Conservation (phyloP, 2,888 invertebrate genomes). For the Ennomos fuscantarius region DNA sequence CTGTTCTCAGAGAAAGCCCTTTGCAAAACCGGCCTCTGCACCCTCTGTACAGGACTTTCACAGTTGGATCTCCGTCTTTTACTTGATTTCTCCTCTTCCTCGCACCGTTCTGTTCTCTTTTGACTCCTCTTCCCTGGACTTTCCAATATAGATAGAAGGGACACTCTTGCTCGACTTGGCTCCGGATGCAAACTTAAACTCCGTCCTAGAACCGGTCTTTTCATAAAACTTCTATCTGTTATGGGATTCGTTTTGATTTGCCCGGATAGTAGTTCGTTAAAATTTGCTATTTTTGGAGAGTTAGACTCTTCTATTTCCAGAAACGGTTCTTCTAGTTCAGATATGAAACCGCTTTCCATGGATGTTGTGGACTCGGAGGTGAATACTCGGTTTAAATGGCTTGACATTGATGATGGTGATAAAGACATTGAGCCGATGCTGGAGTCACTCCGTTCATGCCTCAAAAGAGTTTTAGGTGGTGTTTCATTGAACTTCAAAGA, state of each 20-base stretch:
- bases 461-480: constrained; percentile 54
- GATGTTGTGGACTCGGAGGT: constrained; percentile 72
- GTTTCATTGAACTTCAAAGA: constrained; percentile 71
- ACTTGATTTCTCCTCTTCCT: constrained; percentile 60
- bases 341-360: constrained; percentile 79
- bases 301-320: constrained; percentile 72
- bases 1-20: constrained; percentile 92
- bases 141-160: constrained; percentile 63
- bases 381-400: constrained; percentile 53
- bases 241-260: constrained; percentile 64
- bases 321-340: constrained; percentile 75
- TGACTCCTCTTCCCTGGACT: constrained; percentile 59
- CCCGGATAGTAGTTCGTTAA: constrained; percentile 68
- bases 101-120: constrained; percentile 88
- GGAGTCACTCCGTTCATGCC: constrained; percentile 66
- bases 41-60: constrained; percentile 38
- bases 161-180: constrained; percentile 52
- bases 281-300: constrained; percentile 73
- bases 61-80: constrained; percentile 63
- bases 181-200: constrained; percentile 71
- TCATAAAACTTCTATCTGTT: constrained; percentile 48
- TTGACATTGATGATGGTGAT: constrained; percentile 50
- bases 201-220: constrained; percentile 55
- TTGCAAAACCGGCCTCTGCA: constrained; percentile 75
- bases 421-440: constrained; percentile 67